Percentiles rank a stretch among this genome's conserved stretches.
Evolutionary conservation across 2,113 vertebrate species (phyloP).

Genomic region (Vombatus ursinus): DNA sequence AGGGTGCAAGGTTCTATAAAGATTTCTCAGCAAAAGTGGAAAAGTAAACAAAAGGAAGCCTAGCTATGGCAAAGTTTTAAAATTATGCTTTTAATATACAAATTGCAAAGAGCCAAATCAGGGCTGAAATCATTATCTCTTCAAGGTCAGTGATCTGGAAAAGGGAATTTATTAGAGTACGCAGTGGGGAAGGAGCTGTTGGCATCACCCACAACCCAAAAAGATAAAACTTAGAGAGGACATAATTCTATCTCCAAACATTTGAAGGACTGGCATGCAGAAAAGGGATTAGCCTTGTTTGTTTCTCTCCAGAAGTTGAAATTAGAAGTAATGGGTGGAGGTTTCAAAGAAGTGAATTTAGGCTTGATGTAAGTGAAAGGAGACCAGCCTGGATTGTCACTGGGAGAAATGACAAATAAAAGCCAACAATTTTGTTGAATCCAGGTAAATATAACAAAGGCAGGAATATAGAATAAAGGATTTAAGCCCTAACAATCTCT

Average conservation of each 20-base stretch:
- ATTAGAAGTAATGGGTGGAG: not conserved
- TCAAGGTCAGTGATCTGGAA: not conserved
- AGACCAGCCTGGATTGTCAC: not conserved
- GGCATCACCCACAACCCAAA: not conserved
- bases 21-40: constrained; percentile 34
- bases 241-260: not conserved
- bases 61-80: not conserved
- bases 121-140: not conserved
- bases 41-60: not conserved
- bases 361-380: not conserved
- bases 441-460: not conserved
- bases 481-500: not conserved
- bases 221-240: not conserved
- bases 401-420: not conserved
- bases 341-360: not conserved
- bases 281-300: not conserved
- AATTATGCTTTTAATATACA: not conserved
- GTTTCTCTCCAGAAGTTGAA: not conserved
- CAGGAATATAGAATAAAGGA: not conserved
- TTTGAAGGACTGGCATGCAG: not conserved
- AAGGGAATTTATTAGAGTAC: not conserved
- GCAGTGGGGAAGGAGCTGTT: not conserved
- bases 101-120: not conserved
- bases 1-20: not conserved
- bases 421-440: not conserved